Base-by-base conservation (phyloP, 2,888 invertebrate genomes). In the Orthosia gracilis region DNA sequence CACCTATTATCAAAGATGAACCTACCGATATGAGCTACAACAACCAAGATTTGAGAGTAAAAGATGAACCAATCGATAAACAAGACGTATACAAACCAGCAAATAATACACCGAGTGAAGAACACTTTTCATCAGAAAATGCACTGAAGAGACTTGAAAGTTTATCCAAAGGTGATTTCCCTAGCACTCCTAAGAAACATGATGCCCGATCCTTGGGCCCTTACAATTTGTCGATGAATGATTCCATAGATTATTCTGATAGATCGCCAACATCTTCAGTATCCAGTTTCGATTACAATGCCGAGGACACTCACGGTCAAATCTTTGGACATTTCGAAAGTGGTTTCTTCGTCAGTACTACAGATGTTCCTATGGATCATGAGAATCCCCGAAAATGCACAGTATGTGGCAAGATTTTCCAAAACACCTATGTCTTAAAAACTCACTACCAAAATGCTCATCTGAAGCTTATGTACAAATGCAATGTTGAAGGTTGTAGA, bases 391-490 rank as follows among this genome's bases (percentile, higher is more conserved):
- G 98, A 54, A 97, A 98, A 87, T 99, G 99, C 94, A 98, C 98
- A 4, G 98, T 98, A 50, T 99, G 99, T 93, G 98, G 98, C 12
- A 99, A 99, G 94, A 97, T 98, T 90, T 99, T 99, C 94, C 99
- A 98, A 93, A 99, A 99, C 91, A 98, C 98, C 89, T 99, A 99
- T 91, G 98, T 98, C 66, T 98, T 99, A 40, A 99, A 99, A 94
- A 98, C 98, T 2, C 99, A 99, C 93, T 99, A 99, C 93, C 99
- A 99, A 96, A 99, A 98, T 93, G 98, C 99, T 15, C 99, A 99
- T 94, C 97, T 99, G 69, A 99, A 99, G 94, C 95, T 99, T 77
- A 98, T 99, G 98, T 99, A 99, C 94, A 98, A 98, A 91, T 99
- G 99, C 95, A 98, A 98, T 89, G 98, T 99, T 45, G 99, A 99